phyloP scores from a whole-genome alignment of 2,797 vertebrate genomes.

The Tauraco hartlaubi region DNA sequence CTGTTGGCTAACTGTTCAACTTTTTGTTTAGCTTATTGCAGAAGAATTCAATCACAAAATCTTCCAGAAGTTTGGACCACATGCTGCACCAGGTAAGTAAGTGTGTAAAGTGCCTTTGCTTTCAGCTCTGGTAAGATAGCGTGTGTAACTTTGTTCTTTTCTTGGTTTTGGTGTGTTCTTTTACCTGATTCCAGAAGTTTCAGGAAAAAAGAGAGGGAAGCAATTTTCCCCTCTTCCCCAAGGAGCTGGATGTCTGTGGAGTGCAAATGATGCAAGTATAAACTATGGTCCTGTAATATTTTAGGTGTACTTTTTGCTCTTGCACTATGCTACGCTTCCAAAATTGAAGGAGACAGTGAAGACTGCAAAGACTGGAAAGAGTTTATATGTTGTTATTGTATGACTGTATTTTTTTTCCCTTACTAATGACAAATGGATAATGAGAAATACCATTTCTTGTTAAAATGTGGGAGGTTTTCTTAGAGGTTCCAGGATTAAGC shows the following conservation, averaged over 20 bases:
- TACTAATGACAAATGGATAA: background rate
- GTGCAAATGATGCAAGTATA: background rate
- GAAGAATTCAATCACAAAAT: conserved; percentile 92
- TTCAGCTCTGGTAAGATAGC: background rate
- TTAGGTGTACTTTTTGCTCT: background rate
- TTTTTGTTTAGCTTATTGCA: conserved; percentile 89
- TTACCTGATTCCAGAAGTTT: background rate
- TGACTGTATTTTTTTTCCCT: background rate
- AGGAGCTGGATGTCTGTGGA: background rate
- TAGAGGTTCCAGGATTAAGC: background rate
- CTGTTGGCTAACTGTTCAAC: background rate
- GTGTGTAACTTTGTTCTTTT: background rate
- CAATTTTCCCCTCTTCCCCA: background rate
- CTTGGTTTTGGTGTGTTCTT: background rate
- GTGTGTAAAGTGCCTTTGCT: background rate
- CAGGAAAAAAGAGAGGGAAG: background rate
- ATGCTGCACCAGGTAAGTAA: conserved; percentile 81
- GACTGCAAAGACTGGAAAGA: background rate
- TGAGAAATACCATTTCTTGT: background rate
- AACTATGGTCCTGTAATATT: background rate
- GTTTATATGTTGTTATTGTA: background rate
- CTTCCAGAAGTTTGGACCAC: conserved; percentile 84
- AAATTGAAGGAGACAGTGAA: background rate
- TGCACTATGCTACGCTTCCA: background rate
- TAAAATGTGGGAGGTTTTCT: background rate